These are phyloP conservation scores for Leiothrix lutea DNA, from an alignment of 2,113 vertebrate species.

Conservation along the genomic window DNA sequence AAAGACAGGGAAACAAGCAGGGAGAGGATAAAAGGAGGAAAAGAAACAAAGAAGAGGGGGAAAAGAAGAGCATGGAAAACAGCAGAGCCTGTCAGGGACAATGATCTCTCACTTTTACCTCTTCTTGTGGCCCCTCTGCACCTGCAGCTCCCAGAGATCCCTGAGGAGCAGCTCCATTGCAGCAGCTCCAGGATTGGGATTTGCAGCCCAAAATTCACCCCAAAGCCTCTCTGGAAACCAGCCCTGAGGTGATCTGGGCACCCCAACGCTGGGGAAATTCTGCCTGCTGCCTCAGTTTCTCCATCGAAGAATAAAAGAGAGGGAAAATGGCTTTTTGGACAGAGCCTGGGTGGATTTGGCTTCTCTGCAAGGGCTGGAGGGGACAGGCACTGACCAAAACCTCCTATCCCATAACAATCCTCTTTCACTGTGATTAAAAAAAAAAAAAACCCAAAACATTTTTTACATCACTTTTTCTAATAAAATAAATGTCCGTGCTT, in stretches of 20 bases:
- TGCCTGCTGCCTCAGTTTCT: neutral
- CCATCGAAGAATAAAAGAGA: neutral
- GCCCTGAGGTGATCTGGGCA: neutral
- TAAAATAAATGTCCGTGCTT: neutral
- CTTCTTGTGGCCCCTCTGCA: neutral
- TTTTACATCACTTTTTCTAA: neutral
- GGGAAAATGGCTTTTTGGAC: neutral
- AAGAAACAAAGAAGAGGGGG: too few relatives aligned
- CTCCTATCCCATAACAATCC: fast-evolving
- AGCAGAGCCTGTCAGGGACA: neutral
- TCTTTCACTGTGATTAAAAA: neutral
- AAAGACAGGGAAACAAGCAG: too few relatives aligned
- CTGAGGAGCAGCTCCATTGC: neutral
- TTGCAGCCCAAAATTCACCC: neutral
- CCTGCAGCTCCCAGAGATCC: neutral
- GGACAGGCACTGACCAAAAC: neutral
- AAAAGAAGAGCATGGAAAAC: too few relatives aligned
- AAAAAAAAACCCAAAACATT: neutral
- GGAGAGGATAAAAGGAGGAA: too few relatives aligned
- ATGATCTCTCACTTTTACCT: neutral
- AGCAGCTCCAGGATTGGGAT: neutral
- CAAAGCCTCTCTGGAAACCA: neutral
- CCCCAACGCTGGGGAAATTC: neutral
- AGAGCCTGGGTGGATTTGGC: neutral
- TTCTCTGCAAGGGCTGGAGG: neutral